Percentiles rank a stretch among this genome's conserved stretches.
Conservation (phyloP, 2,113 vertebrate species). For the Chascanopsetta lugubris region DNA sequence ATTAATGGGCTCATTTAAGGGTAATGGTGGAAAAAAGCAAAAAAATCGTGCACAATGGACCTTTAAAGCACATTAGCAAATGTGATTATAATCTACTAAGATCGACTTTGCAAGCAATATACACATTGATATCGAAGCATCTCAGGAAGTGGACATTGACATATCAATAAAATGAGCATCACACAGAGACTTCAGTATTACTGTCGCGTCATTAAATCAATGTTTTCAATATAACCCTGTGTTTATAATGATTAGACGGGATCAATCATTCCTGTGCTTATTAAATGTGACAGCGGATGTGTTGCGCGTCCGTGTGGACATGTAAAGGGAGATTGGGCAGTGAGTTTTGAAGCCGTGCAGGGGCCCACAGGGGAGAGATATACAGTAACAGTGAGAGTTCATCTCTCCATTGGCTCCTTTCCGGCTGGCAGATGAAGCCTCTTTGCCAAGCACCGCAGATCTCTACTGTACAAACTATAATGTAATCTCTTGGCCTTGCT, state of each 20-base stretch:
- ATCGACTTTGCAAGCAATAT: too few relatives aligned
- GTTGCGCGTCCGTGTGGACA: slow-evolving; percentile 29
- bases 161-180: too few relatives aligned
- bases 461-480: slow-evolving; percentile 61
- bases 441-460: slow-evolving; percentile 62
- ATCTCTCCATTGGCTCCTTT: slow-evolving; percentile 13
- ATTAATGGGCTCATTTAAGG: too few relatives aligned
- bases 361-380: slow-evolving; percentile 28
- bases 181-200: too few relatives aligned
- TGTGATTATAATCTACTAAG: too few relatives aligned
- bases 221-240: too few relatives aligned
- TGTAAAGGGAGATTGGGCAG: slow-evolving; percentile 31
- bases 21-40: too few relatives aligned
- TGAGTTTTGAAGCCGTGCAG: slow-evolving; percentile 30
- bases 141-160: too few relatives aligned
- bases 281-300: slow-evolving; percentile 21
- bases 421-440: slow-evolving; percentile 45
- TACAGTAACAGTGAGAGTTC: background rate
- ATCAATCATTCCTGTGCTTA: slow-evolving; percentile 4
- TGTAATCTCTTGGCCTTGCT: slow-evolving; percentile 51
- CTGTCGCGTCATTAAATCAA: too few relatives aligned
- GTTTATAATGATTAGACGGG: background rate
- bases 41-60: too few relatives aligned
- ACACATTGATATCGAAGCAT: too few relatives aligned
- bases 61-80: too few relatives aligned